Percentiles rank a stretch among this genome's conserved stretches.
Evolutionary conservation across 2,113 vertebrate genomes (phyloP).

Genomic region (Gopherus flavomarginatus): DNA sequence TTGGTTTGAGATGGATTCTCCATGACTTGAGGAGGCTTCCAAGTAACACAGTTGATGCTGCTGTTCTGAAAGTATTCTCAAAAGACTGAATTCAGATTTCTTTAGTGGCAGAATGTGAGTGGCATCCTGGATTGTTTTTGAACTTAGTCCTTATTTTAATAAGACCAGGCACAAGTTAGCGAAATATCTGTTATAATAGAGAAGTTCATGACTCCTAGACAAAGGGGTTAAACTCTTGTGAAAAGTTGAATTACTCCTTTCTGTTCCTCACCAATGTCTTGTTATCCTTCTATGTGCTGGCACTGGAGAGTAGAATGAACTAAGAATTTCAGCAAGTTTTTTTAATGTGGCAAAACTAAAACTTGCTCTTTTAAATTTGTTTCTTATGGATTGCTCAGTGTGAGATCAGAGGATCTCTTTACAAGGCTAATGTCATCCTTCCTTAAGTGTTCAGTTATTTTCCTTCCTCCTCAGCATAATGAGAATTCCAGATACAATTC

Average conservation of each 20-base stretch:
- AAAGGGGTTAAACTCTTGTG: rapidly evolving
- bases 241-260: background rate
- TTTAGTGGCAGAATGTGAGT: background rate
- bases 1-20: background rate
- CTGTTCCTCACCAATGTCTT: background rate
- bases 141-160: too few relatives aligned
- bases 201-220: background rate
- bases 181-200: background rate
- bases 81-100: background rate
- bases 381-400: background rate
- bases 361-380: background rate
- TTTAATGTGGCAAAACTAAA: rapidly evolving
- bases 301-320: rapidly evolving
- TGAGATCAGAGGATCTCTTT: rapidly evolving
- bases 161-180: background rate
- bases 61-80: background rate
- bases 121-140: too few relatives aligned
- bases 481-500: background rate
- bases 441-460: background rate
- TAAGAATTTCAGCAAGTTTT: background rate
- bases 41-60: background rate
- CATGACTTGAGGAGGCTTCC: background rate
- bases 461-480: background rate
- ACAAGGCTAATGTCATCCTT: rapidly evolving
- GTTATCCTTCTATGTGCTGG: background rate